Base-by-base conservation (phyloP, 2,797 vertebrate genomes). In the Hydrolagus colliei region DNA sequence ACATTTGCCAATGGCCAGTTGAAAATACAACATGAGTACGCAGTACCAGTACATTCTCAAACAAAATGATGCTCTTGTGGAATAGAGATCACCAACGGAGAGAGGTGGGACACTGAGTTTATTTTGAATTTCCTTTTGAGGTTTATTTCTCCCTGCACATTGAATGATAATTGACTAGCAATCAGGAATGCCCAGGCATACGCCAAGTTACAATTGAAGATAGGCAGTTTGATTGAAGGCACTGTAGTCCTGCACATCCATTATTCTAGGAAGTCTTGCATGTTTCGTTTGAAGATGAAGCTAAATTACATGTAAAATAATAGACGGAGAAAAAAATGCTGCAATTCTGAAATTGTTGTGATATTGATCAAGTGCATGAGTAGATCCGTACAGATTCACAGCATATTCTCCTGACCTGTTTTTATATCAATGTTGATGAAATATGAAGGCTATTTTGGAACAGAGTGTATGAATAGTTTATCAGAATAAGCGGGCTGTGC, bases 141-240 rank as follows among this genome's bases (percentile, higher is more conserved):
- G 2, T 52, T 52, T 52, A 27, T 18, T 35, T 41, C 63, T 9
- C 68, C 63, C 79, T 65, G 18, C 79, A 67, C 63, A 18, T 67
- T 82, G 79, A 82, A 82, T 67, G 65, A 82, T 35, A 82, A 82
- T 82, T 82, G 79, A 82, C 65, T 2, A 82, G 27, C 27, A 68
- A 82, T 82, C 65, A 41, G 35, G 35, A 82, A 82, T 82, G 27
- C 14, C 63, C 35, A 65, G 63, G 67, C 27, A 67, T 82, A 67
- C 35, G 63, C 3, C 14, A 35, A 82, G 32, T 16, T 65, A 20
- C 41, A 35, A 82, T 65, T 1, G 63, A 82, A 32, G 63, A 80
- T 18, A 82, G 63, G 62, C 27, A 67, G 22, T 9, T 35, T 82
- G 79, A 82, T 67, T 82, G 63, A 68, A 82, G 79, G 79, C 79